phyloP scores from a whole-genome alignment of 2,888 invertebrate genomes.

The Digitonthophagus gazella region DNA sequence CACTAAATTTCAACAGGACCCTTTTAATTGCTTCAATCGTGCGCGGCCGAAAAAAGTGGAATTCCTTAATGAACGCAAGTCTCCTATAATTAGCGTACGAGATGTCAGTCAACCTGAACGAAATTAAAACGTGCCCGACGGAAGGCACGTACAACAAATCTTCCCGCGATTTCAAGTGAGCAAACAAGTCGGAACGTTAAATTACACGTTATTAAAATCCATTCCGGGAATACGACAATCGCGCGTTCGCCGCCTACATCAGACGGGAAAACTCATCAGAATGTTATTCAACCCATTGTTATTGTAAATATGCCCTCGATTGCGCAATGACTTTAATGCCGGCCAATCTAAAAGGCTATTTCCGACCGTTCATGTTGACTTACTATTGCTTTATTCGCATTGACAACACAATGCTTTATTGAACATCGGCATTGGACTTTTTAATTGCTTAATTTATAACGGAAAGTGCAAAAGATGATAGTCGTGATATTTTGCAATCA shows the following conservation, averaged over 20 bases:
- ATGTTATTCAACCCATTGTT: slow-evolving; percentile 36
- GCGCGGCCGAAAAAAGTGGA: slow-evolving; percentile 13
- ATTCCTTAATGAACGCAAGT: slow-evolving; percentile 11
- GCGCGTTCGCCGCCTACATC: slow-evolving; percentile 30
- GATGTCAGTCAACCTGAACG: slow-evolving; percentile 16
- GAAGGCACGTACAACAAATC: background rate
- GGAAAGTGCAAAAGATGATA: background rate
- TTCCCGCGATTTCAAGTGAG: slow-evolving; percentile 6
- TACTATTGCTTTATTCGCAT: background rate
- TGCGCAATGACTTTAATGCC: slow-evolving; percentile 32
- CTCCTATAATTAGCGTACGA: slow-evolving; percentile 2
- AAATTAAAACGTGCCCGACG: background rate
- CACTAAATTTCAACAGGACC: background rate
- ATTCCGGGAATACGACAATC: slow-evolving; percentile 34
- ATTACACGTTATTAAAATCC: slow-evolving; percentile 34
- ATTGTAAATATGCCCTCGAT: slow-evolving; percentile 32
- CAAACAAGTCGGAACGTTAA: slow-evolving; percentile 23
- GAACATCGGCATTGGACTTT: background rate
- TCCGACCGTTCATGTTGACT: background rate
- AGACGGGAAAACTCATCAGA: slow-evolving; percentile 7
- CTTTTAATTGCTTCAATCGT: background rate
- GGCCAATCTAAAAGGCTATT: slow-evolving; percentile 9
- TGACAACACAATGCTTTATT: background rate
- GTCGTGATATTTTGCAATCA: background rate
- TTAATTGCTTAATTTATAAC: background rate